Base-by-base conservation (phyloP, 2,888 invertebrate species). In the Tromatobia lineatoria region DNA sequence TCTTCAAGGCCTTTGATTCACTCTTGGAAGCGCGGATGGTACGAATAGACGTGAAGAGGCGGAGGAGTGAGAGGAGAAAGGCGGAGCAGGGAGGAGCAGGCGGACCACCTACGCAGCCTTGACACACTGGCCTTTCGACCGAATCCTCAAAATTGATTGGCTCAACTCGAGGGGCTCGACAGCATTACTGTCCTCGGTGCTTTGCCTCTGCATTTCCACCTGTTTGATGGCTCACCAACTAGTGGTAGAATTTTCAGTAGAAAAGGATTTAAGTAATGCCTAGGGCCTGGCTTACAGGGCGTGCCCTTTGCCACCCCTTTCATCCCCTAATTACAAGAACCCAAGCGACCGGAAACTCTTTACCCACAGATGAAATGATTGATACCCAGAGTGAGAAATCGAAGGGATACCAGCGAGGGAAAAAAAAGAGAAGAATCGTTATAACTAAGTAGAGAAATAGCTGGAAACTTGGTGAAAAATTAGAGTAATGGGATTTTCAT, bases 121-220 rank as follows among this genome's bases (percentile, higher is more conserved):
- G 85, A 85, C 85, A 85, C 85, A 82, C 79, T 85, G 71, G 75
- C 85, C 85, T 64, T 52, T 82, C 75, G 85, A 67, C 59, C 75
- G 78, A 85, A 85, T 79, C 52, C 75, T 79, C 79, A 61, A 82
- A 85, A 85, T 82, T 79, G 79, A 85, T 82, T 85, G 75, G 79
- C 76, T 71, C 75, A 54, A 75, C 45, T 71, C 52, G 52, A 66
- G 74, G 25, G 29, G 52, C 67, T 75, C 64, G 42, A 38, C 38
- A 61, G 42, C 34, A 15, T 25, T 73, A 25, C 54, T 67, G 71
- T 71, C 66, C 70, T 75, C 70, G 64, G 69, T 54, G 10, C 64
- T 38, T 38, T 18, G 25, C 20, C n/a, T 34, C 47, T 47, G 57
- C 64, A 71, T 54, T 78, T 57, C 18, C 13, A 47, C 57, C 38